Percentiles rank a stretch among this genome's conserved stretches.
phyloP scores from a whole-genome alignment of 2,888 invertebrate species.

The Molorchus minor region DNA sequence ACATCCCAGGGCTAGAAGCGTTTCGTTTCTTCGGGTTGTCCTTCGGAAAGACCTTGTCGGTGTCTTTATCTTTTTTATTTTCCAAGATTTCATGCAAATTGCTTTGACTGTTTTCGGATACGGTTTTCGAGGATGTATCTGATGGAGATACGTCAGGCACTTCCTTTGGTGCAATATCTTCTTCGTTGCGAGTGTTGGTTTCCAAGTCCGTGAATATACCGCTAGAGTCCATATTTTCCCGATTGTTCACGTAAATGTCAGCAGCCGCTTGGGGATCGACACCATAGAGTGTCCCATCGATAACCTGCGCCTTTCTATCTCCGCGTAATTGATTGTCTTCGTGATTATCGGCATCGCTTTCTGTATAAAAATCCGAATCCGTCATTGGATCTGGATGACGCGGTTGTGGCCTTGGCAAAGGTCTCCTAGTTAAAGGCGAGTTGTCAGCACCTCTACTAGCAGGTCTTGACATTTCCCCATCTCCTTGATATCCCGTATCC shows the following conservation, averaged over 20 bases:
- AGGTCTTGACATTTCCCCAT: conserved; percentile 88
- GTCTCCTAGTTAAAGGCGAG: conserved; percentile 69
- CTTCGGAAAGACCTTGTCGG: conserved; percentile 24
- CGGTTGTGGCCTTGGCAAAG: conserved; percentile 65
- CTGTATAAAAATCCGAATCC: conserved; percentile 90
- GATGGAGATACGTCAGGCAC: conserved; percentile 69
- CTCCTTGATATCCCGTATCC: conserved; percentile 94
- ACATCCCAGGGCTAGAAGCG: conserved; percentile 53
- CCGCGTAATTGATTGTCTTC: conserved; percentile 75
- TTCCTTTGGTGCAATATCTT: conserved; percentile 45
- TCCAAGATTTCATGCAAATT: conserved; percentile 48
- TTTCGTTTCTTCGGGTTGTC: conserved; percentile 53
- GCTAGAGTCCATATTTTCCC: conserved; percentile 90
- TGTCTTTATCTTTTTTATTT: conserved; percentile 35
- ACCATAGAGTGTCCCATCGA: conserved; percentile 90
- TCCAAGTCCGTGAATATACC: conserved; percentile 90
- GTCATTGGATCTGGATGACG: conserved; percentile 86
- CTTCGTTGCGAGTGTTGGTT: conserved; percentile 69
- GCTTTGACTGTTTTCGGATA: conserved; percentile 66
- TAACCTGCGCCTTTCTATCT: conserved; percentile 82
- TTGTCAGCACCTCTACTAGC: conserved; percentile 84
- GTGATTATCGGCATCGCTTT: conserved; percentile 88
- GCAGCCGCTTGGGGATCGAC: conserved; percentile 66
- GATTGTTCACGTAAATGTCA: conserved; percentile 65
- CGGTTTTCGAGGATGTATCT: conserved; percentile 68